These are phyloP conservation scores for Glaucidium brasilianum DNA, from an alignment of 2,113 vertebrate genomes.

Conservation along the genomic window DNA sequence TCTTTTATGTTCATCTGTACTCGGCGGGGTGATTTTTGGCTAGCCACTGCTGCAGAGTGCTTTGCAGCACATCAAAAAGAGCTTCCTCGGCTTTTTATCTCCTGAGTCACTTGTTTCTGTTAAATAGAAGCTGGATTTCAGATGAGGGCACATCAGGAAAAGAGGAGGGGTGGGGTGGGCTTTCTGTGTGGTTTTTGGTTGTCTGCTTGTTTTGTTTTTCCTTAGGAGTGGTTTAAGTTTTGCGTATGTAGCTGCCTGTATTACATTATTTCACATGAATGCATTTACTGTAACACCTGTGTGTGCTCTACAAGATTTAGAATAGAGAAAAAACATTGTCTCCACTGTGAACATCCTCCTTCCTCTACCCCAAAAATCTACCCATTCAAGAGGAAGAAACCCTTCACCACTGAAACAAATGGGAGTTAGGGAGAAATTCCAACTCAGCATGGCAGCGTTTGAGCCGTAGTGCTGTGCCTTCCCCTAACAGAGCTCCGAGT, in stretches of 20 bases:
- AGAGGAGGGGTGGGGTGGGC: not conserved
- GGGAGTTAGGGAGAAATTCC: not conserved
- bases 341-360: not conserved
- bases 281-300: not conserved
- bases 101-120: not conserved
- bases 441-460: not conserved
- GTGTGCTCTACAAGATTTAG: not conserved
- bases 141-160: not conserved
- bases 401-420: not conserved
- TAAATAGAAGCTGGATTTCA: not conserved
- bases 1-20: not conserved
- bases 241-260: not conserved
- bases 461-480: not conserved
- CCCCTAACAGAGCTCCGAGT: not conserved
- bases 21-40: not conserved
- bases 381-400: not conserved
- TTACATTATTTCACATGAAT: not conserved
- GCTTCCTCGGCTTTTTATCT: not conserved
- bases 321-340: not conserved
- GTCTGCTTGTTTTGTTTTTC: not conserved
- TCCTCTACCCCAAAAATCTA: not conserved
- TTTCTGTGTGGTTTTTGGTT: not conserved
- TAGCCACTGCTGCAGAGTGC: not conserved
- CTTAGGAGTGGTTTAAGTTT: not conserved
- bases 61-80: not conserved